These are phyloP conservation scores for Drosophila borealis DNA, from an alignment of 2,888 invertebrate species.

Conservation along the genomic window DNA sequence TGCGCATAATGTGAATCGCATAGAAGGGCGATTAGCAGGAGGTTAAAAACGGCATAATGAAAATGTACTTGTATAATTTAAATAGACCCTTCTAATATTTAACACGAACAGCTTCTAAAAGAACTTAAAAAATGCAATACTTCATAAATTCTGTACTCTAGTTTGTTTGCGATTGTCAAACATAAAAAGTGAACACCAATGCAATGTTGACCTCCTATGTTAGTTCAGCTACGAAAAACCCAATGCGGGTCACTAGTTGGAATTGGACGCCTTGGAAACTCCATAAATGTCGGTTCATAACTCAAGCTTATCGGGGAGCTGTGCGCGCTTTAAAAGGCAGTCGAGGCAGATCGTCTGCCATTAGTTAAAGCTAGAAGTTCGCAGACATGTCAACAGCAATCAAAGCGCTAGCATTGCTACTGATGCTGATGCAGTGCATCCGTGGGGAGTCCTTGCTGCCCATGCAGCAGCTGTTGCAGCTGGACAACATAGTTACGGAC, in stretches of 20 bases:
- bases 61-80: too few species aligned
- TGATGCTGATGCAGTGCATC: constrained; percentile 27
- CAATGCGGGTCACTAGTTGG: constrained; percentile 1
- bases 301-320: constrained; percentile 38
- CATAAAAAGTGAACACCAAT: too few species aligned
- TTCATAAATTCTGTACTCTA: too few species aligned
- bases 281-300: constrained; percentile 30
- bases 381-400: constrained; percentile 25
- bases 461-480: constrained; percentile 11
- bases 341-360: constrained; percentile 1
- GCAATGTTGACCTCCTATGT: too few species aligned
- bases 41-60: too few species aligned
- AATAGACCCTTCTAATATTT: too few species aligned
- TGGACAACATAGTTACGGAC: constrained; percentile 48
- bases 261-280: constrained; percentile 11
- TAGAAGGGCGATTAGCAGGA: too few species aligned
- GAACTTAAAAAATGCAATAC: too few species aligned
- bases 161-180: too few species aligned
- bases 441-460: background rate
- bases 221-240: background rate
- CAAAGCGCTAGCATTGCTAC: constrained; percentile 4
- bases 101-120: too few species aligned
- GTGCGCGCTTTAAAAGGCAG: constrained; percentile 32
- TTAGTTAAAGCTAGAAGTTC: constrained; percentile 23
- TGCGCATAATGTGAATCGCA: too few species aligned